Evolutionary conservation across 2,888 invertebrate species (phyloP).

Genomic region (Schrankia costaestrigalis): DNA sequence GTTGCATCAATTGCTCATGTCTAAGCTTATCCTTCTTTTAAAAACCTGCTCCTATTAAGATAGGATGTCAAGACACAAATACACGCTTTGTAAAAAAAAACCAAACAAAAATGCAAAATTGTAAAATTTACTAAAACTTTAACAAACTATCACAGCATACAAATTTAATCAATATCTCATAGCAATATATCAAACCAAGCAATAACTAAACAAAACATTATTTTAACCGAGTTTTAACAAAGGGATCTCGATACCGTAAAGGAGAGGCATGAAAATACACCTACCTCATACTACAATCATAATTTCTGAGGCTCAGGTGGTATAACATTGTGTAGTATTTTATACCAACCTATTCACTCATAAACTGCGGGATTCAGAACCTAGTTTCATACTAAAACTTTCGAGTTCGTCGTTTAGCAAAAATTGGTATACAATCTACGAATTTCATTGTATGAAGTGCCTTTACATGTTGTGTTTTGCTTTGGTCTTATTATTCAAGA

Average conservation of each 20-base stretch:
- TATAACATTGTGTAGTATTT: conserved; percentile 29
- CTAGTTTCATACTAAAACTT: conserved; percentile 39
- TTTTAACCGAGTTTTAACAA: conserved; percentile 10
- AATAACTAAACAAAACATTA: conserved; percentile 11
- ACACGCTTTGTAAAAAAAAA: too few relatives aligned
- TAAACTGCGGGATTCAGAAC: conserved; percentile 46
- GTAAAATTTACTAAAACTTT: too few relatives aligned
- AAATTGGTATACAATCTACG: conserved; percentile 34
- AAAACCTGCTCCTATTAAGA: too few relatives aligned
- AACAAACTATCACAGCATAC: too few relatives aligned
- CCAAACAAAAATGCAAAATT: too few relatives aligned
- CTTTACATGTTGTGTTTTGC: conserved; percentile 17
- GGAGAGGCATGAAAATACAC: conserved; percentile 26
- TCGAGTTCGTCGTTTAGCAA: conserved; percentile 31
- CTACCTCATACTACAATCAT: conserved; percentile 27
- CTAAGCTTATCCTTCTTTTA: too few relatives aligned
- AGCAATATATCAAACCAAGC: too few relatives aligned
- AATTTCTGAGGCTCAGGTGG: conserved; percentile 42
- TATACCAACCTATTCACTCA: conserved; percentile 32
- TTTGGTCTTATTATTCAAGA: too few relatives aligned
- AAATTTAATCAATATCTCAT: too few relatives aligned
- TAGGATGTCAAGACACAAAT: too few relatives aligned
- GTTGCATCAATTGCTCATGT: too few relatives aligned
- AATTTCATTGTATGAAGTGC: conserved; percentile 15
- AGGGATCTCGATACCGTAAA: conserved; percentile 17